Base-by-base conservation (phyloP, 2,888 invertebrate genomes). In the Quadriops clusia region DNA sequence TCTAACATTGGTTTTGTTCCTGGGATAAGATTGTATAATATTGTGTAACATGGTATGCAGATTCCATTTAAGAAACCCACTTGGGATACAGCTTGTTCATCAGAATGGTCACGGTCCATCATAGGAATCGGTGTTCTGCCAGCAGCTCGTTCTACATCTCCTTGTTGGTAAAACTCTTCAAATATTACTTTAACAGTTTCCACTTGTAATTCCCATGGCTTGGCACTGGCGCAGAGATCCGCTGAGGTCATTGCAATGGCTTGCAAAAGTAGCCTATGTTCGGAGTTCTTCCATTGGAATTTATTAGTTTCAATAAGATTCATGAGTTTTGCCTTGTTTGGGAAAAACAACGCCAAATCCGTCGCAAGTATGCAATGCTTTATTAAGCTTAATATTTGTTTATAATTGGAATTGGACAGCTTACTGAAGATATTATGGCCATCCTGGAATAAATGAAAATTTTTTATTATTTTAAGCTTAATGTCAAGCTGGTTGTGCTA, bases 291-390 rank as follows among this genome's bases (percentile, higher is more conserved):
- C 79, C 83, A 85, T 14, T 70, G 65, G 49, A 85, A 84, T 23
- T 59, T 48, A 3, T 65, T 56, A 8, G 64, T 60, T 4, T 66
- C 59, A 0, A 71, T 60, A 3, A 75, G 56, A 11, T 63, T 58
- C 16, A 65, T 56, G 2, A 84, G 62, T 41, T 70, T 71, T 0
- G 70, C 67, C 50, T 75, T 71, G 56, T 86, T 85, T 1, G 79
- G 74, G 49, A 86, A 86, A 58, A 86, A 87, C 2, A 76, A 58
- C 1, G 84, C 85, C 42, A 87, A 58, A 51, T 89, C 87, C 1
- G 87, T 89, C 0, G 87, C 86, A 28, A 87, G 60, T 44, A 89
- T 87, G 53, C 84, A 84, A 45, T 84, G 82, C 44, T 80, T 77
- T 30, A 87, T 75, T 34, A 76, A 67, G 18, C 77, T 68, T 28